Conservation (phyloP, 1,140 invertebrate species). For the Sitobion miscanthi region DNA sequence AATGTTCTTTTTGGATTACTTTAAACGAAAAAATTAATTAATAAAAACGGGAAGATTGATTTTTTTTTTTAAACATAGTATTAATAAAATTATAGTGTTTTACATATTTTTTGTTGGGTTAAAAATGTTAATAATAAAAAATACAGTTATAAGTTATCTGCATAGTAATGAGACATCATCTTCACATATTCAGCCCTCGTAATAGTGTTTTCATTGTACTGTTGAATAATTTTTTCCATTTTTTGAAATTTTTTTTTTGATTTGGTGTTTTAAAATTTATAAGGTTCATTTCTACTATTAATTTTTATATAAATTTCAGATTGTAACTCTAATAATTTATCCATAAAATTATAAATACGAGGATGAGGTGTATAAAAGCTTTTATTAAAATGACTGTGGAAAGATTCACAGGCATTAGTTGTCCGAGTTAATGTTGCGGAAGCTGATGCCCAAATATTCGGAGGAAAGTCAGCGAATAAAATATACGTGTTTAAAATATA, state of each 20-base stretch:
- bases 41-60: too few species aligned
- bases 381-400: not conserved
- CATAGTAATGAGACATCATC: too few species aligned
- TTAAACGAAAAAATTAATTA: too few species aligned
- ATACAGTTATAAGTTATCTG: too few species aligned
- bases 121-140: too few species aligned
- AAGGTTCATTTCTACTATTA: not conserved
- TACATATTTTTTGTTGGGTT: too few species aligned
- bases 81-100: too few species aligned
- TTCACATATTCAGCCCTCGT: too few species aligned
- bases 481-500: not conserved
- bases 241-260: not conserved
- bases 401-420: not conserved
- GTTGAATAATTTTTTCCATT: too few species aligned
- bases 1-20: too few species aligned
- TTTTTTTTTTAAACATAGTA: too few species aligned
- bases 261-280: not conserved
- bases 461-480: not conserved
- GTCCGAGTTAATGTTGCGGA: not conserved
- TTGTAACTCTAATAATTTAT: not conserved
- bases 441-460: not conserved
- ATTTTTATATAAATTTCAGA: not conserved
- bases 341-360: not conserved
- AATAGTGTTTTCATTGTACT: too few species aligned
- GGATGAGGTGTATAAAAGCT: not conserved